Evolutionary conservation across 2,888 invertebrate genomes (phyloP), one percentile per base, ranked within the genome.

Genomic region (Leptogaster cylindrica): DNA sequence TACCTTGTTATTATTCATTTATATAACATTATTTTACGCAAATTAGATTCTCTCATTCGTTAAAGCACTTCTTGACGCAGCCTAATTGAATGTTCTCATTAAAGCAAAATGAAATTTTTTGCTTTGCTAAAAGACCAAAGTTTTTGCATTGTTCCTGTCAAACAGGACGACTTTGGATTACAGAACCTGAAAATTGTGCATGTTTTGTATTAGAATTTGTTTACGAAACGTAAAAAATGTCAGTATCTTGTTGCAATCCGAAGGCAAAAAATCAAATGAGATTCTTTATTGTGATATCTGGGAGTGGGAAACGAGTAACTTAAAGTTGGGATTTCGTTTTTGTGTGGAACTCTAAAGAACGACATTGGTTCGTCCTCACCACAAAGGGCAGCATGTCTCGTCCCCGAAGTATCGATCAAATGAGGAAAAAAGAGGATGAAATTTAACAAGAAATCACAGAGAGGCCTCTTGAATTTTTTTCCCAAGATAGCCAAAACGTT

Each of bases 381-480:
- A 61, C 61, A 44, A 61, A 61, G 31, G 61, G 44, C 51, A 28
- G 12, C 28, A 16, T 51, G 41, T 44, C 55, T 55, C 44, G 61
- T 61, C 61, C 27, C 61, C 31, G 12, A 31, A 31, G 46, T 44
- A 61, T 61, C 61, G 61, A 61, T 61, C 61, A 61, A 44, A 41
- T 44, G 36, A 28, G 61, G 44, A 61, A 44, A 61, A 55, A 55
- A 55, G 55, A 31, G 16, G 27, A 55, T 23, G 55, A 55, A 33
- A 55, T 39, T 55, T 61, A 61, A 61, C 61, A 61, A 61, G 61
- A 61, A 61, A 41, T 61, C 61, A 61, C 44, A 61, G 10, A 31
- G 31, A 41, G 28, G 61, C n/a, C n/a, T n/a, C 44, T 61, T 28
- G 36, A 61, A 61, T 28, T 61, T 61, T 41, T 61, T 61, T 61